Conservation (phyloP, 2,888 invertebrate genomes). For the Limulus polyphemus region DNA sequence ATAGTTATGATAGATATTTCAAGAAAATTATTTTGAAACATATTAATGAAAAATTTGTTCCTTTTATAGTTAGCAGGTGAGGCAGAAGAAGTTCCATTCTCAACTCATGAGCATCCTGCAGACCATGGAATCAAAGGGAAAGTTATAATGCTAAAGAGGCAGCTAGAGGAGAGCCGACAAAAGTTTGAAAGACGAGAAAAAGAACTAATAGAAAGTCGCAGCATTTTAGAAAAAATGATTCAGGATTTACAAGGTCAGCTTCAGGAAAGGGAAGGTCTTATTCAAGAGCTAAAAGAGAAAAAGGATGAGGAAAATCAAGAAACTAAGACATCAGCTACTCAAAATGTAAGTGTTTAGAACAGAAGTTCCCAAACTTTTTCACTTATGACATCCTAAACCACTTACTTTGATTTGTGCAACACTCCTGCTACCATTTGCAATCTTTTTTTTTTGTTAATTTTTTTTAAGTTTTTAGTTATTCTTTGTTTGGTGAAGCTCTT, state of each 20-base stretch:
- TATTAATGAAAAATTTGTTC: no score
- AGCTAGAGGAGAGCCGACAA: conserved; percentile 35
- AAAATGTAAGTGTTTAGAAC: neutral
- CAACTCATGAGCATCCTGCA: conserved; percentile 7
- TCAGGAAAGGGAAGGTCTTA: conserved; percentile 36
- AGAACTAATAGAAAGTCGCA: conserved; percentile 14
- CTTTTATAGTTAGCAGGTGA: no score
- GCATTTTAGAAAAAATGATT: conserved; percentile 33
- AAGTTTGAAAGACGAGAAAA: conserved; percentile 23
- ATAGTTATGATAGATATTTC: no score
- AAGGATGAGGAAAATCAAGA: conserved; percentile 1
- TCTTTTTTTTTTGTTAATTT: no score
- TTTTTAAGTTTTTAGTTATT: no score
- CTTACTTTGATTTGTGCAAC: no score
- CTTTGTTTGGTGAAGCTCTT: no score
- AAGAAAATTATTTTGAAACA: no score
- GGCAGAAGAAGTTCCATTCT: no score
- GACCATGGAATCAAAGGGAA: conserved; percentile 32
- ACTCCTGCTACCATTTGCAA: no score
- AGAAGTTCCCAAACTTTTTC: no score
- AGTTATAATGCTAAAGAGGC: conserved; percentile 33
- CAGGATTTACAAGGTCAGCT: conserved; percentile 41
- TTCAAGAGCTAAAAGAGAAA: conserved; percentile 26
- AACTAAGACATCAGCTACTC: neutral
- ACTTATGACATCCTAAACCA: no score